Evolutionary conservation across 2,888 invertebrate genomes (phyloP).

Genomic region (Margaritifera margaritifera): DNA sequence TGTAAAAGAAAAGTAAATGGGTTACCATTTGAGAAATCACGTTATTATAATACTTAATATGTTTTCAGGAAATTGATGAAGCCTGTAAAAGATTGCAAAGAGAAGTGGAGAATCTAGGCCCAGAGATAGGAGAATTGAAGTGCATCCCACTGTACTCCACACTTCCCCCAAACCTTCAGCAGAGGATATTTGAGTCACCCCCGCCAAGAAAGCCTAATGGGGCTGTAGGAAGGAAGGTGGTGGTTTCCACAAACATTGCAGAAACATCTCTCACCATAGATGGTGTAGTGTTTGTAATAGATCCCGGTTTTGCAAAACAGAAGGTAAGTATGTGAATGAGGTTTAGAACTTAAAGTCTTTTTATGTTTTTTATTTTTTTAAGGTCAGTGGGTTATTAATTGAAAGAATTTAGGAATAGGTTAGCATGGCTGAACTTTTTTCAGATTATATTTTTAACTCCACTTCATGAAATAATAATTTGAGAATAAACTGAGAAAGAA

Average conservation of each 20-base stretch:
- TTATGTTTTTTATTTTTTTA: too few relatives aligned
- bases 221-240: conserved; percentile 92
- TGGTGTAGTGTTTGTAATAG: conserved; percentile 99
- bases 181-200: conserved; percentile 96
- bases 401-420: too few relatives aligned
- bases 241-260: conserved; percentile 99
- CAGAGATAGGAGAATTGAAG: conserved; percentile 96
- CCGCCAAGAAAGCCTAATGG: conserved; percentile 93
- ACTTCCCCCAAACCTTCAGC: conserved; percentile 95
- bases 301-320: conserved; percentile 99
- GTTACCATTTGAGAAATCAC: background rate
- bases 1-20: background rate
- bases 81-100: conserved; percentile 97
- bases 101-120: conserved; percentile 95
- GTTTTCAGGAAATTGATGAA: conserved; percentile 91
- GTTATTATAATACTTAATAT: background rate
- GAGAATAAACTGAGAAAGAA: too few relatives aligned
- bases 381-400: too few relatives aligned
- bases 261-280: conserved; percentile 99
- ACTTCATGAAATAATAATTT: too few relatives aligned
- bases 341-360: too few relatives aligned
- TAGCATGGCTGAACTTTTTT: too few relatives aligned
- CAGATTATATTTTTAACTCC: too few relatives aligned
- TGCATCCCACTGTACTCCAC: conserved; percentile 99
- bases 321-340: conserved; percentile 80